Conservation (phyloP, 2,113 vertebrate genomes). For the Canis aureus region DNA sequence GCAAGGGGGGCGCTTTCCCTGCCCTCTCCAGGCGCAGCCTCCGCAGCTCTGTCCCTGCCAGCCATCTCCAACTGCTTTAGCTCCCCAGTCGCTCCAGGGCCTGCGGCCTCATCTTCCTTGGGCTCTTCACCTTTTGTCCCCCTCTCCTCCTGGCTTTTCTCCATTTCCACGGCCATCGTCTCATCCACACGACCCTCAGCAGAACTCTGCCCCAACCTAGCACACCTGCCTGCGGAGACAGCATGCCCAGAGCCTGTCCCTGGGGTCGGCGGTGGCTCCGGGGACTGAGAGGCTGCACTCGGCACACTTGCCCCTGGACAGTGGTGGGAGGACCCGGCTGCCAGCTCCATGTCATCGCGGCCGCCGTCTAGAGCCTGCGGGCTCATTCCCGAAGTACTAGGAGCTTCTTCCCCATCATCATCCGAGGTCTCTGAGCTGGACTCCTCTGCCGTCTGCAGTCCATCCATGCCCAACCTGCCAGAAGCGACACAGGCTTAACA, state of each 20-base stretch:
- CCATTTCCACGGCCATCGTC: not conserved
- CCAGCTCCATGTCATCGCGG: not conserved
- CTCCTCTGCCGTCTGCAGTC: conserved; percentile 83
- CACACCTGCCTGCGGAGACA: not conserved
- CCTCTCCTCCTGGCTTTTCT: not conserved
- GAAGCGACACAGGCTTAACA: not conserved
- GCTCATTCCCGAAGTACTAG: conserved; percentile 70
- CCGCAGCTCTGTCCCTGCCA: not conserved
- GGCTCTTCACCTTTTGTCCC: not conserved
- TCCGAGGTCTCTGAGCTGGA: conserved; percentile 86
- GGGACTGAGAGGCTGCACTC: not conserved
- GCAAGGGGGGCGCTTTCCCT: not conserved
- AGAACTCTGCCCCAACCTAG: not conserved
- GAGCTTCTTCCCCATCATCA: conserved; percentile 77
- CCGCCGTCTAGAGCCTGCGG: conserved; percentile 10
- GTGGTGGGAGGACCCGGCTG: conserved; percentile 47
- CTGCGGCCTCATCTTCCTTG: not conserved
- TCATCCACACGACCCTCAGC: not conserved
- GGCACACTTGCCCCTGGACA: not conserved
- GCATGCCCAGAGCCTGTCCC: not conserved
- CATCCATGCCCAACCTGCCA: conserved; percentile 90
- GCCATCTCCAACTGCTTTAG: not conserved
- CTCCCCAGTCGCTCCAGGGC: not conserved
- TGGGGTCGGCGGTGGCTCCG: not conserved
- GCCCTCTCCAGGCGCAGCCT: not conserved